Percentiles rank a stretch among this genome's conserved stretches.
These are phyloP conservation scores for Scolopax bukidnonensis DNA, from an alignment of 2,797 vertebrate genomes.

Conservation along the genomic window DNA sequence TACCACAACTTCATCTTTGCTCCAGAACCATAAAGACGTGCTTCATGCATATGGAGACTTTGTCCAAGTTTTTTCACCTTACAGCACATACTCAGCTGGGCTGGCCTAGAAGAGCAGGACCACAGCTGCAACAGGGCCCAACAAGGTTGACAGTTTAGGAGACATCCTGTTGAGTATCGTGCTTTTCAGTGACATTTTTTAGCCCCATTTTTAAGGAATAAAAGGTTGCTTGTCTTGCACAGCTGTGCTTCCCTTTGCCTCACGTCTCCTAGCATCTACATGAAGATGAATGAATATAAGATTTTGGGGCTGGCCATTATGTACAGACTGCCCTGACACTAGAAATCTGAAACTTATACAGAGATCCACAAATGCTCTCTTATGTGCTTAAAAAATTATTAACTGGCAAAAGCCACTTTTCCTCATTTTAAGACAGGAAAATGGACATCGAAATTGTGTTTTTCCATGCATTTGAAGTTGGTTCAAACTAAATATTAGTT, in stretches of 20 bases:
- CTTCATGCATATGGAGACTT: background rate
- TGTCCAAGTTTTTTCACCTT: background rate
- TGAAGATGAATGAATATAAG: accelerated
- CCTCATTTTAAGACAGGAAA: background rate
- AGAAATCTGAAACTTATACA: background rate
- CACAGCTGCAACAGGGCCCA: background rate
- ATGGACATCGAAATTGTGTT: accelerated
- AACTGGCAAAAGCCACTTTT: background rate
- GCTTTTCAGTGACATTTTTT: background rate
- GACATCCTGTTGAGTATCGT: background rate
- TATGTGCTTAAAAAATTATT: background rate
- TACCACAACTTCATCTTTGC: background rate
- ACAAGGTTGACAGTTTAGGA: accelerated
- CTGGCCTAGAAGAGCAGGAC: background rate
- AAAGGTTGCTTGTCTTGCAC: background rate
- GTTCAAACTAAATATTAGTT: background rate
- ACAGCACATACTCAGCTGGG: background rate
- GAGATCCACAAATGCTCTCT: background rate
- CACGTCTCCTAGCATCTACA: background rate
- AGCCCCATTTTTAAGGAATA: accelerated
- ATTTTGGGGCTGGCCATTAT: background rate
- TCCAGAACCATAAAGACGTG: background rate
- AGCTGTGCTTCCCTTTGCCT: background rate
- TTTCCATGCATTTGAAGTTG: background rate
- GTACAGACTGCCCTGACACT: background rate